phyloP scores from a whole-genome alignment of 2,888 invertebrate genomes.

The Linnaemya vulpina region DNA sequence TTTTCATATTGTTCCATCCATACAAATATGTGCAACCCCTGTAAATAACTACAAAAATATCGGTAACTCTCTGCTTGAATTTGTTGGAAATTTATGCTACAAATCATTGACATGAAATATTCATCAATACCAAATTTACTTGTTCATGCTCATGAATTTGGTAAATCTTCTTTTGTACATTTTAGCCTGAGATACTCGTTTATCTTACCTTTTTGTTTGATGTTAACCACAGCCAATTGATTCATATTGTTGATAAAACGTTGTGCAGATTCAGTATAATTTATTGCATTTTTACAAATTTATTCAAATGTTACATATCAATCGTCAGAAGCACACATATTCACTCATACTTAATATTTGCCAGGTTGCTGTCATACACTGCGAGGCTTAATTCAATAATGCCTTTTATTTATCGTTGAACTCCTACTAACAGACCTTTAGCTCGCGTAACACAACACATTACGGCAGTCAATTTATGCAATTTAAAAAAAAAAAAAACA shows the following conservation, averaged over 20 bases:
- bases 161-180: too few relatives aligned
- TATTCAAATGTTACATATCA: conserved; percentile 64
- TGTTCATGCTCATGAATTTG: conserved; percentile 53
- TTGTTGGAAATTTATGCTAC: conserved; percentile 58
- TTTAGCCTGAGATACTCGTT: background rate
- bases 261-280: conserved; percentile 34
- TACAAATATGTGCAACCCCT: background rate
- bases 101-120: conserved; percentile 77
- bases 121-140: conserved; percentile 76
- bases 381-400: conserved; percentile 21
- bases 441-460: background rate
- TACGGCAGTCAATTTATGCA: conserved; percentile 30
- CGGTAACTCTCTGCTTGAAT: conserved; percentile 9
- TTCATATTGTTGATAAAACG: conserved; percentile 27
- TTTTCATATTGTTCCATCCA: background rate
- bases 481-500: conserved; percentile 17
- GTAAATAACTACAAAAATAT: background rate
- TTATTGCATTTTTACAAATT: conserved; percentile 52
- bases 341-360: background rate
- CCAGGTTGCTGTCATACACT: background rate
- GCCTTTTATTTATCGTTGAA: conserved; percentile 2
- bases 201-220: conserved; percentile 4
- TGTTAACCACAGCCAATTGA: conserved; percentile 43
- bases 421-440: background rate
- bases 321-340: conserved; percentile 43